phyloP scores from a whole-genome alignment of 1,140 invertebrate genomes.

The Zaprionus kolodkinae region DNA sequence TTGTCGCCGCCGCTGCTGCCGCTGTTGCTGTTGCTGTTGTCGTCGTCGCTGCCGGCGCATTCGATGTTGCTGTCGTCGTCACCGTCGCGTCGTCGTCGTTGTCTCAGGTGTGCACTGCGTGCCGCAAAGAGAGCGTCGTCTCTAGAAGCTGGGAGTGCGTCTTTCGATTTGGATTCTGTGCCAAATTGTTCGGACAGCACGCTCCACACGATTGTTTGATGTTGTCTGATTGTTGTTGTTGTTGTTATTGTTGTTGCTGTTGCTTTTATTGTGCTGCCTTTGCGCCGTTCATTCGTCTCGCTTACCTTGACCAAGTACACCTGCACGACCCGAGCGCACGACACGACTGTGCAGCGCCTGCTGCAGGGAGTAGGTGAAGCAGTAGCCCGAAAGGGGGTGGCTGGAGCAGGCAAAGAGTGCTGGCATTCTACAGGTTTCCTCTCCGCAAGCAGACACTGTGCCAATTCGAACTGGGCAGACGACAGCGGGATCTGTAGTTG shows the following conservation, averaged over 20 bases:
- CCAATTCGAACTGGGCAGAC: slow-evolving; percentile 3
- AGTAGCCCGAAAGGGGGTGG: neutral
- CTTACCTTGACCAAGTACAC: slow-evolving; percentile 74
- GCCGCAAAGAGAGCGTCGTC: slow-evolving; percentile 38
- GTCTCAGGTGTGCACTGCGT: slow-evolving; percentile 21
- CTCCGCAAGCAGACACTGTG: slow-evolving; percentile 4
- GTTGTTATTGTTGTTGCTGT: slow-evolving; percentile 3
- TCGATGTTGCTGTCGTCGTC: neutral
- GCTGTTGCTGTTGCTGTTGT: neutral
- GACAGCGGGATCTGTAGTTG: neutral
- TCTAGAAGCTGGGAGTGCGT: slow-evolving; percentile 40
- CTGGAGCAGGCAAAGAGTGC: slow-evolving; percentile 1
- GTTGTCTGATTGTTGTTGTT: slow-evolving; percentile 17
- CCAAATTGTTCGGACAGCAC: slow-evolving; percentile 24
- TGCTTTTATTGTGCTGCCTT: slow-evolving; percentile 8
- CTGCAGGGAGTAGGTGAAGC: neutral
- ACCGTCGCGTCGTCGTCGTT: neutral
- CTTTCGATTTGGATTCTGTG: slow-evolving; percentile 30
- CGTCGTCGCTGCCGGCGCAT: neutral
- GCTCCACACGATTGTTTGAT: slow-evolving; percentile 3
- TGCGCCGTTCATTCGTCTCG: slow-evolving; percentile 26
- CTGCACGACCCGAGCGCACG: slow-evolving; percentile 25
- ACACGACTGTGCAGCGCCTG: neutral
- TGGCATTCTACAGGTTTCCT: slow-evolving; percentile 35
- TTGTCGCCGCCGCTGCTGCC: slow-evolving; percentile 12